Conservation (phyloP, 2,888 invertebrate genomes). For the Chaetogeoica ovagalla region DNA sequence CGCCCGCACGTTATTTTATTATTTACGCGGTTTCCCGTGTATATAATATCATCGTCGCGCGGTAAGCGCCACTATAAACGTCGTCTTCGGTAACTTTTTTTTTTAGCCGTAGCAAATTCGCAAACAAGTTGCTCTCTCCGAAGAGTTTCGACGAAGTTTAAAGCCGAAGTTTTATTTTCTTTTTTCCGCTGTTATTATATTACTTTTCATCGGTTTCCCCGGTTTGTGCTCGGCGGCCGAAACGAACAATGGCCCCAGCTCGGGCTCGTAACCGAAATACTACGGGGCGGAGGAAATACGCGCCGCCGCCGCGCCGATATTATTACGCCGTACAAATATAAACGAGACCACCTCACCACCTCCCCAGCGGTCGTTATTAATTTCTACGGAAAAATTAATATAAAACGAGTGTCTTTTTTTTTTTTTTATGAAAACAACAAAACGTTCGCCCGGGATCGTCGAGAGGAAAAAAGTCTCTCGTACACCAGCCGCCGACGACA, state of each 20-base stretch:
- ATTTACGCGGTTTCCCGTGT: not conserved
- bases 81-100: conserved; percentile 28
- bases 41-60: not conserved
- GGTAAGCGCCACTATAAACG: not conserved
- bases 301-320: conserved; percentile 7
- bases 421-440: not conserved
- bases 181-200: conserved; percentile 37
- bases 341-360: no score
- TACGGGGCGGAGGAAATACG: not conserved
- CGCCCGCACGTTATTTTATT: no score
- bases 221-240: not conserved
- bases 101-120: conserved; percentile 44
- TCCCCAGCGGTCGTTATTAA: no score
- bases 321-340: not conserved
- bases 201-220: conserved; percentile 5
- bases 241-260: conserved; percentile 31
- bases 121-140: conserved; percentile 22
- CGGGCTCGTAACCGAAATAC: no score
- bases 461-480: not conserved
- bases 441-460: no score
- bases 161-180: conserved; percentile 27
- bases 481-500: no score
- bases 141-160: conserved; percentile 44
- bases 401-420: no score
- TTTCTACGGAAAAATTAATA: not conserved